A percentile compares a stretch with the other conserved stretches of the same genome.
These are phyloP conservation scores for Poecilia velifera DNA, from an alignment of 2,797 vertebrate species.

Conservation along the genomic window DNA sequence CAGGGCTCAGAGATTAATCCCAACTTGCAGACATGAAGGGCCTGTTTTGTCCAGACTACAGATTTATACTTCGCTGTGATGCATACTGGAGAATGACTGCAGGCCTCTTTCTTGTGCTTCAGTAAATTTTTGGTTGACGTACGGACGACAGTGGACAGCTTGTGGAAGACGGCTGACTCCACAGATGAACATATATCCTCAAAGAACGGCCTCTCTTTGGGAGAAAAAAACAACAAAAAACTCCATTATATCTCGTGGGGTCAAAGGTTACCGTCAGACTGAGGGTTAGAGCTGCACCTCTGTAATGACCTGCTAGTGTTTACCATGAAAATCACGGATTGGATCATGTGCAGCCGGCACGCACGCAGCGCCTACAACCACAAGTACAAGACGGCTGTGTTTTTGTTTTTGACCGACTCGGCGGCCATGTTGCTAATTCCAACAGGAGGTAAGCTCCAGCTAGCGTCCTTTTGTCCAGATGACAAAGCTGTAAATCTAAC, in stretches of 20 bases:
- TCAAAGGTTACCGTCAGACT: not conserved
- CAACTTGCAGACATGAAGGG: slow-evolving; percentile 23
- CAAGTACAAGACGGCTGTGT: not conserved
- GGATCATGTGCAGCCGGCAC: not conserved
- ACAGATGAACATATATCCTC: not conserved
- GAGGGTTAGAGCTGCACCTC: not conserved
- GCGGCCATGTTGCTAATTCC: not conserved
- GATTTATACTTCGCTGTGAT: not conserved
- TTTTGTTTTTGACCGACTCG: not conserved
- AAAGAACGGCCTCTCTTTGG: not conserved
- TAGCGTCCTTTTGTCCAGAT: not conserved
- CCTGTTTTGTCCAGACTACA: slow-evolving; percentile 19
- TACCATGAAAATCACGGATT: not conserved
- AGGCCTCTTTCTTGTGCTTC: not conserved
- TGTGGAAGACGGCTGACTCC: not conserved
- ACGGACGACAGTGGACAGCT: not conserved
- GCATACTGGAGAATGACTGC: not conserved
- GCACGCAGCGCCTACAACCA: not conserved
- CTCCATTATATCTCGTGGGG: not conserved
- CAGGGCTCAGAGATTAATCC: slow-evolving; percentile 30
- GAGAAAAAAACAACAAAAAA: not conserved
- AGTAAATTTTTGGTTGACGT: not conserved
- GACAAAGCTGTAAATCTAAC: not conserved
- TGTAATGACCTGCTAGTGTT: not conserved
- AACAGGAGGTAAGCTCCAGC: not conserved